Evolutionary conservation across 2,797 vertebrate species (phyloP).

Genomic region (Silurus lanzhouensis): DNA sequence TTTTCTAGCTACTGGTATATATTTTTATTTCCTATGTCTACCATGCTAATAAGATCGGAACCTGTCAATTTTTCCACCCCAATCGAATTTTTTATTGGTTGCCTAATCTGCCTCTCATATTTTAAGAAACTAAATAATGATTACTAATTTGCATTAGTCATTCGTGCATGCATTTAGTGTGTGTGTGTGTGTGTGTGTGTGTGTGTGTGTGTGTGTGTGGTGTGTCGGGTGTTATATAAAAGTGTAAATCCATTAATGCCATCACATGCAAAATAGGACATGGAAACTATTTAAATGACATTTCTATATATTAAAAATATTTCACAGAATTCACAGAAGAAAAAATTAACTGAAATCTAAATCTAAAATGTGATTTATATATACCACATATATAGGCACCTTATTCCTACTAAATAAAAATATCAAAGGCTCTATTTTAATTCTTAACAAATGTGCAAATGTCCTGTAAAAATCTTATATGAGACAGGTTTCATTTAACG

Average conservation of each 20-base stretch:
- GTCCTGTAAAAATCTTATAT: background rate
- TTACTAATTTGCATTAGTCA: too few relatives aligned
- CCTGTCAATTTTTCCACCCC: background rate
- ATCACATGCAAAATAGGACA: background rate
- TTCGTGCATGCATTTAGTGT: too few relatives aligned
- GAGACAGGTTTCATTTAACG: background rate
- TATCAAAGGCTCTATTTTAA: background rate
- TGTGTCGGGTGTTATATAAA: background rate
- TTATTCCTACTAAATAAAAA: too few relatives aligned
- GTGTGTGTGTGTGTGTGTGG: too few relatives aligned
- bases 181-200: too few relatives aligned
- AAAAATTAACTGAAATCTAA: background rate
- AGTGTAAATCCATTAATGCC: background rate
- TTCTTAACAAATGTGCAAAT: background rate
- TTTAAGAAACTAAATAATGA: background rate
- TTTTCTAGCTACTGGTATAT: conserved; percentile 34
- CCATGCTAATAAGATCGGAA: background rate
- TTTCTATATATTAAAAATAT: background rate
- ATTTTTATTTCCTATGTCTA: background rate
- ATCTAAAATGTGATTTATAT: background rate
- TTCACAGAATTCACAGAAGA: background rate
- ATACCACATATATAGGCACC: too few relatives aligned
- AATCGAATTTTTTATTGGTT: background rate
- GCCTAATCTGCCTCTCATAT: background rate
- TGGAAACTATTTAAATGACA: background rate